A percentile compares a stretch with the other conserved stretches of the same genome.
Conservation (phyloP, 1,140 invertebrate species). For the Drosophila navojoa region DNA sequence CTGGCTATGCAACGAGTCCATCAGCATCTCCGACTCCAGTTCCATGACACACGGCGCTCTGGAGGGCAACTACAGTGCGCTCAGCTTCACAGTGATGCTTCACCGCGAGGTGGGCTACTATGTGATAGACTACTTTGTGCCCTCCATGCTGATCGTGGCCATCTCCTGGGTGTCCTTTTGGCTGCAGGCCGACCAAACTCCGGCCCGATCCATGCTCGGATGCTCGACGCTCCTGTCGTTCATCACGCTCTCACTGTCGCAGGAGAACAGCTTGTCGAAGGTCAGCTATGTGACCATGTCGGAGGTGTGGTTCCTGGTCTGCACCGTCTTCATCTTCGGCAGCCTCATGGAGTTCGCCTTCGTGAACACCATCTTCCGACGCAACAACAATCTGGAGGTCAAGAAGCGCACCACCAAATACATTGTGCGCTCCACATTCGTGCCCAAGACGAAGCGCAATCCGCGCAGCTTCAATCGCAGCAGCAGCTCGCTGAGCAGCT, state of each 20-base stretch:
- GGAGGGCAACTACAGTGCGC: constrained; percentile 91
- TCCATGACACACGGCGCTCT: constrained; percentile 88
- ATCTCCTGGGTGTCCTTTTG: constrained; percentile 96
- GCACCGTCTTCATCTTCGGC: constrained; percentile 93
- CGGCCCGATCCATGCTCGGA: constrained; percentile 90
- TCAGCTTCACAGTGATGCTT: constrained; percentile 91
- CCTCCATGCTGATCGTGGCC: constrained; percentile 93
- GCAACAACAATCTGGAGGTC: constrained; percentile 91
- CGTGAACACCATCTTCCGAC: constrained; percentile 93
- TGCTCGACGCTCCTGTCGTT: constrained; percentile 94
- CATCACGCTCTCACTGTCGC: constrained; percentile 92
- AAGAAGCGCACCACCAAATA: constrained; percentile 94
- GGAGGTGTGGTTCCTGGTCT: constrained; percentile 94
- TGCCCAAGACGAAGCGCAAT: constrained; percentile 88
- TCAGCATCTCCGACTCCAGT: constrained; percentile 85
- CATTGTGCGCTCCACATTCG: constrained; percentile 92
- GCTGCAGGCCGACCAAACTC: constrained; percentile 93
- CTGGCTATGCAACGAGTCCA: constrained; percentile 88
- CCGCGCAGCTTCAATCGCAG: constrained; percentile 84
- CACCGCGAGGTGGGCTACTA: constrained; percentile 93
- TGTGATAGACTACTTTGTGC: constrained; percentile 94
- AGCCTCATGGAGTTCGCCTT: constrained; percentile 95
- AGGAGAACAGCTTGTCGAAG: constrained; percentile 91
- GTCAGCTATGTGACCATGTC: constrained; percentile 95
- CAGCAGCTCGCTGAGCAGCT: constrained; percentile 84